phyloP scores from a whole-genome alignment of 2,888 invertebrate species.

The Zhuqinia jingwanae region DNA sequence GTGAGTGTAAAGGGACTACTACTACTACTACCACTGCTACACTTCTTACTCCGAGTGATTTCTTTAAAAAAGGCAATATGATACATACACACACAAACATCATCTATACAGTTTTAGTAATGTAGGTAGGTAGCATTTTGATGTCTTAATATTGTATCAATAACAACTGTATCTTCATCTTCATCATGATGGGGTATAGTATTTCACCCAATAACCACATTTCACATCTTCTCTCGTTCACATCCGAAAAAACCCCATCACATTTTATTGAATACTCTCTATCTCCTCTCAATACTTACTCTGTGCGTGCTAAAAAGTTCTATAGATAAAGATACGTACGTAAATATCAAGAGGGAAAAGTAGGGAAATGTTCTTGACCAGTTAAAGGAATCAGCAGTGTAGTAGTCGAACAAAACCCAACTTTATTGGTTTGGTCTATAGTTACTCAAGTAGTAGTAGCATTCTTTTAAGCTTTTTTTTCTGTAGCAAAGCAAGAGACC shows the following conservation, averaged over 20 bases:
- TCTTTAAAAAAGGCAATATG: too few relatives aligned
- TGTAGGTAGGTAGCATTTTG: too few relatives aligned
- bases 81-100: too few relatives aligned
- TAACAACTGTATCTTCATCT: neutral
- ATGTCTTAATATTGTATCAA: conserved; percentile 15
- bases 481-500: too few relatives aligned
- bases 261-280: conserved; percentile 21
- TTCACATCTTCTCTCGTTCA: neutral
- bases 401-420: neutral
- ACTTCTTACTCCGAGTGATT: too few relatives aligned
- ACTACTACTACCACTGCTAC: too few relatives aligned
- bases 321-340: too few relatives aligned
- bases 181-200: neutral
- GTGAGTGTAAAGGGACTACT: too few relatives aligned
- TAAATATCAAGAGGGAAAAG: too few relatives aligned
- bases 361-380: neutral
- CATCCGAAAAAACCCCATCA: neutral
- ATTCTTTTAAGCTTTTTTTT: too few relatives aligned
- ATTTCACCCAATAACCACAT: conserved; percentile 1
- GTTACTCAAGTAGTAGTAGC: neutral
- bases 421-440: conserved; percentile 24
- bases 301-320: neutral
- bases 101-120: too few relatives aligned
- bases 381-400: conserved; percentile 10
- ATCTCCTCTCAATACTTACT: neutral